A percentile compares a stretch with the other conserved stretches of the same genome.
phyloP scores from a whole-genome alignment of 1,140 invertebrate genomes.

The Bombyx mandarina region DNA sequence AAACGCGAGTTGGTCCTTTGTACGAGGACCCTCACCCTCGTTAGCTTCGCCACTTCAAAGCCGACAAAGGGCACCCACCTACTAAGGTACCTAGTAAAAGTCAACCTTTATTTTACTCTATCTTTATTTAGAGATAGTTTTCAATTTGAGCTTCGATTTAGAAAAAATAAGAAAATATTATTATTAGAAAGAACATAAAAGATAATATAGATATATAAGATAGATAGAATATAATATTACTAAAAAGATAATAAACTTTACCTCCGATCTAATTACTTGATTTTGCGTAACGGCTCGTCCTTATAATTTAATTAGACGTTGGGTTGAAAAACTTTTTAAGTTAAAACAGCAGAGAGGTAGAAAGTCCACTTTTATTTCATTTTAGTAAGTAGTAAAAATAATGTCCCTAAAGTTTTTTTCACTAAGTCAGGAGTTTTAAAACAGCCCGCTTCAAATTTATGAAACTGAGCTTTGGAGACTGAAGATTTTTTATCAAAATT shows the following conservation, averaged over 20 bases:
- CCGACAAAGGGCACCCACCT: slow-evolving; percentile 10
- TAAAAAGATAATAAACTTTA: neutral
- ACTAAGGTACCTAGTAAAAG: slow-evolving; percentile 6
- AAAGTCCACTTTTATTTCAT: neutral
- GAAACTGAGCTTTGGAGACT: neutral
- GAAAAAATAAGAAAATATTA: neutral
- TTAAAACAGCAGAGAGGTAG: too few species aligned
- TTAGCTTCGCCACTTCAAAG: slow-evolving; percentile 16
- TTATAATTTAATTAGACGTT: too few species aligned
- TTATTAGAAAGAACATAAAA: neutral
- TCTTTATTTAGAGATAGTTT: slow-evolving; percentile 12
- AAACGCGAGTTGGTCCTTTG: slow-evolving; percentile 10
- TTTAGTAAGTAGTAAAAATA: neutral
- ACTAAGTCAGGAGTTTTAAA: neutral
- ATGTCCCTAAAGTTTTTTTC: neutral
- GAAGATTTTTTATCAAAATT: neutral
- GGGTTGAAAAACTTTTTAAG: too few species aligned
- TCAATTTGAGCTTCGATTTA: neutral
- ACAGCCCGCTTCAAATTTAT: neutral
- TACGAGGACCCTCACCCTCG: slow-evolving; percentile 10
- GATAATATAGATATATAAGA: too few species aligned
- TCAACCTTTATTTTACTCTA: slow-evolving; percentile 9
- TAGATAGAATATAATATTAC: neutral
- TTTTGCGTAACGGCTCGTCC: too few species aligned
- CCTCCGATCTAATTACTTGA: neutral